These are phyloP conservation scores for Tinea trinotella DNA, from an alignment of 2,888 invertebrate species.

Conservation along the genomic window DNA sequence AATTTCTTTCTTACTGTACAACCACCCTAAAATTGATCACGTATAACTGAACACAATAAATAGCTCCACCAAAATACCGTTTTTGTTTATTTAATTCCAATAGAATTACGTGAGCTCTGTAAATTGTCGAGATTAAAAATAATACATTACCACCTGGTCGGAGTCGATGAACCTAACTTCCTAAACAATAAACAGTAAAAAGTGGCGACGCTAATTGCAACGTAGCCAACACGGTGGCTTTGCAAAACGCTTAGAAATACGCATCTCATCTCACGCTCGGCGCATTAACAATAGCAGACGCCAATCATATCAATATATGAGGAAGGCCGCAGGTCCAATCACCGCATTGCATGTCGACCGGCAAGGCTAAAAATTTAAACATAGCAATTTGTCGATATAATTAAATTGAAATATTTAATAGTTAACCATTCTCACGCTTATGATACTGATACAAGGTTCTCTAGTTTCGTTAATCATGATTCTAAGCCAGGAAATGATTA, in stretches of 20 bases:
- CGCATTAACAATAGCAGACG: constrained; percentile 27
- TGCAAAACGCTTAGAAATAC: constrained; percentile 19
- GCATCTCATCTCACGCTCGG: constrained; percentile 28
- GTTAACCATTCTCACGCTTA: constrained; percentile 14
- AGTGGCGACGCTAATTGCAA: constrained; percentile 8
- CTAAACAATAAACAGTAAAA: constrained; percentile 11
- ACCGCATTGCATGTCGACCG: constrained; percentile 15
- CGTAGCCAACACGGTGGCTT: constrained; percentile 12
- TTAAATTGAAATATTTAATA: constrained; percentile 17
- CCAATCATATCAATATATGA: constrained; percentile 31
- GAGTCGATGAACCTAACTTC: constrained; percentile 7
- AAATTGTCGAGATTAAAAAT: not conserved
- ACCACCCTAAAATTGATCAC: not conserved
- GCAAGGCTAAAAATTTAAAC: constrained; percentile 41
- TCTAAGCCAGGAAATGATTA: not conserved
- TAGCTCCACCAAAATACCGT: not conserved
- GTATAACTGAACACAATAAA: not conserved
- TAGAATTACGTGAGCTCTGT: not conserved
- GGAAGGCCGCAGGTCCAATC: constrained; percentile 26
- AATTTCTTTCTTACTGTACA: not conserved
- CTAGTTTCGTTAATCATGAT: constrained; percentile 5
- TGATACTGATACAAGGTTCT: constrained; percentile 13
- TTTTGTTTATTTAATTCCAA: not conserved
- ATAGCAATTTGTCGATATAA: constrained; percentile 39
- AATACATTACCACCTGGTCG: not conserved